Conservation (phyloP, 1,140 invertebrate species). For the Drosophila truncata region DNA sequence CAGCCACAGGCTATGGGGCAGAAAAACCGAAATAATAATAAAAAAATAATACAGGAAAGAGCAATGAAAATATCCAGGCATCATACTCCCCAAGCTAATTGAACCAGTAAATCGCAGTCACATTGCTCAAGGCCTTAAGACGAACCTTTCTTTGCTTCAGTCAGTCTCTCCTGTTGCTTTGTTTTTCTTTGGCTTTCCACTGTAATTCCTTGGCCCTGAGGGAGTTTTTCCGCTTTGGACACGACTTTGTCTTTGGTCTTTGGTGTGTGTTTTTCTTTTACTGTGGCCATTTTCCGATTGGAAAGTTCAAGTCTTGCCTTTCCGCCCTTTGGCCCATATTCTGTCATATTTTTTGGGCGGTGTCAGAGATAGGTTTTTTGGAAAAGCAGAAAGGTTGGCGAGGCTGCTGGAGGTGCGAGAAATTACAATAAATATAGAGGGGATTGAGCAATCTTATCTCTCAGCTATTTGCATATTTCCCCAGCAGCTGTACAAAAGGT, state of each 20-base stretch:
- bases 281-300: conserved; percentile 28
- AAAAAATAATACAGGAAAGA: not conserved
- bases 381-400: not conserved
- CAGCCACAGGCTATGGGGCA: conserved; percentile 61
- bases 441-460: conserved; percentile 12
- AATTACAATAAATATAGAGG: conserved; percentile 24
- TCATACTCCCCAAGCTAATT: conserved; percentile 65
- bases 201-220: conserved; percentile 25
- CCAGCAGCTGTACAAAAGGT: conserved; percentile 22
- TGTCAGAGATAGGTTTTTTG: conserved; percentile 19
- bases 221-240: conserved; percentile 27
- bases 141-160: conserved; percentile 28
- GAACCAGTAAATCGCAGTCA: conserved; percentile 72
- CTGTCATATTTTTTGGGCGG: conserved; percentile 49
- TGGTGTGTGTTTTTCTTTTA: not conserved
- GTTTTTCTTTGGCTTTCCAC: conserved; percentile 29
- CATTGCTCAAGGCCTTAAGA: conserved; percentile 36
- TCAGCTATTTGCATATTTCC: conserved; percentile 13
- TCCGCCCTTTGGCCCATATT: conserved; percentile 11
- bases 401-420: conserved; percentile 29
- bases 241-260: conserved; percentile 44
- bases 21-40: conserved; percentile 23
- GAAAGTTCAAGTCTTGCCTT: conserved; percentile 47
- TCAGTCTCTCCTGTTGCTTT: conserved; percentile 17
- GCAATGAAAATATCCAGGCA: conserved; percentile 9